These are phyloP conservation scores for Ooceraea biroi DNA, from an alignment of 1,140 invertebrate genomes.

Conservation along the genomic window DNA sequence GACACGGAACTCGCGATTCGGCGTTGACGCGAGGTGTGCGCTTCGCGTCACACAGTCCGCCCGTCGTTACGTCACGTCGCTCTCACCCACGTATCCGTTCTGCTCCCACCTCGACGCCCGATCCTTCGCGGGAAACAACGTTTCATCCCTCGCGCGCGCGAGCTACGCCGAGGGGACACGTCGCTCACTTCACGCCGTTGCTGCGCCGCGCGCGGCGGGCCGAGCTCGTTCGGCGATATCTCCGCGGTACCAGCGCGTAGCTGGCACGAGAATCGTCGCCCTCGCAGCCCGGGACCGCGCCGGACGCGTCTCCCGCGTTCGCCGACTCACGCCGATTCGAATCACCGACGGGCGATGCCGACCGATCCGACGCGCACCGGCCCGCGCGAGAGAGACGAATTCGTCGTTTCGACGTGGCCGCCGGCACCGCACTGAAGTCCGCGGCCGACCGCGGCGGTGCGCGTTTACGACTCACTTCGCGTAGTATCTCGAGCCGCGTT, in stretches of 20 bases:
- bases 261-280: neutral
- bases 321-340: neutral
- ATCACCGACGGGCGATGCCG: neutral
- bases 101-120: neutral
- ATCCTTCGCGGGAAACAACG: neutral
- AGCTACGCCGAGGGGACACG: neutral
- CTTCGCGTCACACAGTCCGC: neutral
- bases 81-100: neutral
- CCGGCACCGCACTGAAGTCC: conserved; percentile 35
- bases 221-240: neutral
- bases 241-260: neutral
- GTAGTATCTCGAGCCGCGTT: conserved; percentile 10
- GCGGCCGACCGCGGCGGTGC: neutral
- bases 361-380: neutral
- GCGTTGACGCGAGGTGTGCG: neutral
- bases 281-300: no score
- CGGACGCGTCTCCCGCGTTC: neutral
- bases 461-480: neutral
- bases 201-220: neutral
- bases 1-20: neutral
- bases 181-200: conserved; percentile 7
- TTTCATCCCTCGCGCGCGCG: neutral
- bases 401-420: conserved; percentile 33
- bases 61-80: conserved; percentile 33
- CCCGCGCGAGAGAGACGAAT: neutral